Conservation (phyloP, 2,888 invertebrate genomes). For the Hetaerina titia region DNA sequence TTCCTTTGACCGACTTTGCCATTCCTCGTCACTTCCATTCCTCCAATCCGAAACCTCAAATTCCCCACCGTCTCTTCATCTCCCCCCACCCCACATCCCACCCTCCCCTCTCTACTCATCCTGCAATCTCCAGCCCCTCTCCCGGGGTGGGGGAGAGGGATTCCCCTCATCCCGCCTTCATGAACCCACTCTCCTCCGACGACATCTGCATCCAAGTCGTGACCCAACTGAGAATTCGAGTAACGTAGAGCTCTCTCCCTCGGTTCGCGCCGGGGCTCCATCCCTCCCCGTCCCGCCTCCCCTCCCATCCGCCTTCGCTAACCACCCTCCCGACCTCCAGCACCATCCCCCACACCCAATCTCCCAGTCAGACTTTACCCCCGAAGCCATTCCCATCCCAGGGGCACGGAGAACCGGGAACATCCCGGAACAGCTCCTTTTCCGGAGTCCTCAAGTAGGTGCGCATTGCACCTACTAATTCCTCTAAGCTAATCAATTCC, state of each 20-base stretch:
- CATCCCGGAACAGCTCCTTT: neutral
- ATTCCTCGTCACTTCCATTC: neutral
- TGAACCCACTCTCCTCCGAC: constrained; percentile 43
- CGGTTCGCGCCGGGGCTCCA: neutral
- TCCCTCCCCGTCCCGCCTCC: neutral
- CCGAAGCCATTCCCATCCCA: neutral
- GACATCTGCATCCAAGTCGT: constrained; percentile 52
- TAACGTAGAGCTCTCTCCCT: neutral
- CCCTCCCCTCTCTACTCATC: neutral
- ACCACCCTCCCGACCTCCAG: neutral
- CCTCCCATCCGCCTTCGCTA: neutral
- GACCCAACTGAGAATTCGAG: constrained; percentile 50
- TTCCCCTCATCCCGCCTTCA: neutral
- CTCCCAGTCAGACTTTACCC: neutral
- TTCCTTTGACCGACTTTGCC: neutral
- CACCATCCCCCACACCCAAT: neutral
- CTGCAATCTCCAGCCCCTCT: neutral
- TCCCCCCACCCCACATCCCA: neutral
- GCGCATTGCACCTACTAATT: neutral
- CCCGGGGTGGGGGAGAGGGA: neutral
- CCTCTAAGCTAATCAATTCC: neutral
- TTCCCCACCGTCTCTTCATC: neutral
- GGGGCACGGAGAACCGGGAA: neutral
- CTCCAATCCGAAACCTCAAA: constrained; percentile 9
- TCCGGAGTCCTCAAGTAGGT: neutral